Base-by-base conservation (phyloP, 2,888 invertebrate species). In the Teleogryllus oceanicus region DNA sequence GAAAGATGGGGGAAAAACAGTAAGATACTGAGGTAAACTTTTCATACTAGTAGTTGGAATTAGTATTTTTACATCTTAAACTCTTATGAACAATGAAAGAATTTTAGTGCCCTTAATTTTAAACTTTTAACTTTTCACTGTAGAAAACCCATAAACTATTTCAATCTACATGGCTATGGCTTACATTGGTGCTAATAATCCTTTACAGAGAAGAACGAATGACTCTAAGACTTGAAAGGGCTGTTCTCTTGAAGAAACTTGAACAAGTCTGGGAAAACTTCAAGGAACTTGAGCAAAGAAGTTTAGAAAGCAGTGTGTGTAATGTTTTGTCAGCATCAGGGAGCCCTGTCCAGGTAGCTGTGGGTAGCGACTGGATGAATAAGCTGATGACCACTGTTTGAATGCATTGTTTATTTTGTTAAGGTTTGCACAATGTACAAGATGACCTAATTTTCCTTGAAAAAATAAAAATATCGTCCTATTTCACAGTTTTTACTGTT, bases 231-330 rank as follows among this genome's bases (percentile, higher is more conserved):
- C 89, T 88, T 87, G 90, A 91, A 86, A 92, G 91, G 86, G 87
- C 88, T 84, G 90, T 90, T 84, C 88, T 92, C 85, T 89, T 91
- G 89, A 88, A 89, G 86, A 90, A 90, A 86, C 89, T 91, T 84
- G 89, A 89, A 85, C 89, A 88, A 83, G 86, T 92, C 82, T 91
- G 91, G 90, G 89, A 88, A 85, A 90, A 90, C 85, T 90, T 91
- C 88, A 91, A 90, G 86, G 89, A 90, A 82, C 77, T 77, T 49
- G 49, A 77, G 16, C 16, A 50, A 49, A n/a, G 49, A 49, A 49
- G 50, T 20, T 50, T 50, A 50, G 49, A 77, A 49, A n/a, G 18
- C n/a, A 76, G 37, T 76, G 76, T 62, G 62, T 62, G 62, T 62
- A 62, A 62, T 62, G n/a, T 13, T n/a, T n/a, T n/a, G 8, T 13